Percentiles rank a stretch among this genome's conserved stretches.
Evolutionary conservation across 2,888 invertebrate species (phyloP).

Genomic region (Lamellibrachia columna): DNA sequence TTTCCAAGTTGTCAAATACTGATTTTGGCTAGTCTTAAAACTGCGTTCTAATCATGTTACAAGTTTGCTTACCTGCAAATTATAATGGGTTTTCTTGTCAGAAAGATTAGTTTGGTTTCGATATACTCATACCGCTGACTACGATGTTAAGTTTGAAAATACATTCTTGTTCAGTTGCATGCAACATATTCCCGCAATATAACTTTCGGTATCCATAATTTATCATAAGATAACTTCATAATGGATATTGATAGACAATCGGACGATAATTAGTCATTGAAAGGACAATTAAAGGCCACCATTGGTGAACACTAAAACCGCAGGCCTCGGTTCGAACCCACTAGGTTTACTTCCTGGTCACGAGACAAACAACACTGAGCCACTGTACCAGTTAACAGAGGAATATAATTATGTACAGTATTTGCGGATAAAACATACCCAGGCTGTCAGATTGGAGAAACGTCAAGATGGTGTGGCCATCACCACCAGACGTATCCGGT

Average conservation of each 20-base stretch:
- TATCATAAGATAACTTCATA: neutral
- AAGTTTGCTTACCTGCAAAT: too few relatives aligned
- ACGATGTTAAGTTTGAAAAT: too few relatives aligned
- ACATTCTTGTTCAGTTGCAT: too few relatives aligned
- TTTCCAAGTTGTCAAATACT: neutral
- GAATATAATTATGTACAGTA: too few relatives aligned
- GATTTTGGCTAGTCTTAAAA: neutral
- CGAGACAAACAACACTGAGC: neutral
- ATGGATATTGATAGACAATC: neutral
- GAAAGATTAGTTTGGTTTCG: too few relatives aligned
- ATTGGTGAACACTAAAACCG: neutral
- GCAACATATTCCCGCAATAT: neutral
- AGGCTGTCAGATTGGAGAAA: neutral
- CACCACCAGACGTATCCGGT: neutral
- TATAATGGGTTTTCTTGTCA: too few relatives aligned
- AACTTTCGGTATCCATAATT: neutral
- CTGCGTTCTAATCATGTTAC: neutral
- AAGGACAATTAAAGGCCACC: neutral
- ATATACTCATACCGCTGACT: too few relatives aligned
- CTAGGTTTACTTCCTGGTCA: neutral
- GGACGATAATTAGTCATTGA: neutral
- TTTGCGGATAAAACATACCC: too few relatives aligned
- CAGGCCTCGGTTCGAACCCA: neutral
- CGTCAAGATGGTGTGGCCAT: neutral
- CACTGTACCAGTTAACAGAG: neutral